Base-by-base conservation (phyloP, 2,888 invertebrate species). In the Tanypteryx hageni region DNA sequence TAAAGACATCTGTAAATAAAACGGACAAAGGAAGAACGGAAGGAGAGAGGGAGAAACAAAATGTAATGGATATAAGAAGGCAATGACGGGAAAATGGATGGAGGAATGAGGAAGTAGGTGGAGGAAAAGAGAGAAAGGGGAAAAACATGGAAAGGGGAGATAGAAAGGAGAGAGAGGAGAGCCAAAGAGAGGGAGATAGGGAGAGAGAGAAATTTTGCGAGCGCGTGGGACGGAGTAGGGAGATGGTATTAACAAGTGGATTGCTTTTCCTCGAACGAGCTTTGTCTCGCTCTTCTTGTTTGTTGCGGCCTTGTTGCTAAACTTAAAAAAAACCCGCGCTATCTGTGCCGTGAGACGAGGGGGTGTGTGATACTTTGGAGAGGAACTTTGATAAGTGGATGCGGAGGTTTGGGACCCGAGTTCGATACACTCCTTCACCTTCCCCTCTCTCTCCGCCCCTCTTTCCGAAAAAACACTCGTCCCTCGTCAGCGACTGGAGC, bases 231-330 rank as follows among this genome's bases (percentile, higher is more conserved):
- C 14, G 76, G 11, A 76, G 44, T 44, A 44, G 44, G 44, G 44
- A 44, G 44, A 5, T 44, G 5, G 44, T 44, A 44, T 44, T 44
- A 44, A 76, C 22, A 76, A 76, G 76, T 76, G 76, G 76, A 76
- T 76, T 76, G 76, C 76, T 76, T 76, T 27, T 76, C 76, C 76
- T 76, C 76, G 11, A 76, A 27, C 76, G 76, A 76, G 22, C 76
- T 76, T 76, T 76, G 76, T 27, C 22, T 27, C 76, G 76, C 76
- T 76, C 27, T 27, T 13, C 76, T 76, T 76, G 68, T 68, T 68
- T 68, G 68, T 68, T 68, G 76, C 76, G 22, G 76, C 76, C 76
- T 76, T 76, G 76, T 76, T 76, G 22, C 76, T 76, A n/a, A 76
- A 76, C 76, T 76, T 76, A 76, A 76, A 76, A 76, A n/a, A 76